Evolutionary conservation across 2,888 invertebrate genomes (phyloP), one percentile per base, ranked within the genome.

Genomic region (Automeris io): DNA sequence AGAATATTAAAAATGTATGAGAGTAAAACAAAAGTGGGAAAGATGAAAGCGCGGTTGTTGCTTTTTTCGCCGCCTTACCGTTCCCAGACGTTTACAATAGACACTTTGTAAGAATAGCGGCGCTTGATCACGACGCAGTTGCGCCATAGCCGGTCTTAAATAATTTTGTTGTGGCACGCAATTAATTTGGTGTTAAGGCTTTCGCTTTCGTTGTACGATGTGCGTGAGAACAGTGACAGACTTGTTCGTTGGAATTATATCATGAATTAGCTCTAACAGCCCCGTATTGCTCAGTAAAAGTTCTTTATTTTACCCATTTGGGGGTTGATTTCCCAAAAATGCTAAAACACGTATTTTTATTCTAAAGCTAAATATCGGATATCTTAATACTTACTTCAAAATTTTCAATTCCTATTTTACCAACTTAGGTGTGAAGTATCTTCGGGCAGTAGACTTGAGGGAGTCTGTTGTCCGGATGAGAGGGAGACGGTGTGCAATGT

Each of bases 111-210:
- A 76, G 70, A 72, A 71, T 32, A 11, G 23, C 22, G 22, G 16
- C 24, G 25, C 25, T 11, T 25, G 25, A 25, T 11, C 35, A 24
- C 35, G 25, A 23, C 23, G 7, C n/a, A 5, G 61, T 79, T 77
- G 68, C 77, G 64, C 52, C 68, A 77, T 61, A 21, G 18, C 54
- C 47, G 36, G 35, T 45, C 51, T 61, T 57, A 62, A 64, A 62
- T 57, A 57, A 54, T 54, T 37, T 37, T 32, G 37, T 54, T 59
- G 57, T 29, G 49, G 49, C 54, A 51, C 51, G 57, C 59, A 63
- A 73, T 80, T 77, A 75, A 76, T 75, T 63, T 61, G 44, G 42
- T 43, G 39, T 41, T 46, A 61, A 52, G 49, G 59, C 62, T 70
- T 68, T 71, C 66, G 55, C 61, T 69, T 63, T 69, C 58, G 43